Evolutionary conservation across 2,888 invertebrate genomes (phyloP), one percentile per base, ranked within the genome.

Genomic region (Pterostichus niger): DNA sequence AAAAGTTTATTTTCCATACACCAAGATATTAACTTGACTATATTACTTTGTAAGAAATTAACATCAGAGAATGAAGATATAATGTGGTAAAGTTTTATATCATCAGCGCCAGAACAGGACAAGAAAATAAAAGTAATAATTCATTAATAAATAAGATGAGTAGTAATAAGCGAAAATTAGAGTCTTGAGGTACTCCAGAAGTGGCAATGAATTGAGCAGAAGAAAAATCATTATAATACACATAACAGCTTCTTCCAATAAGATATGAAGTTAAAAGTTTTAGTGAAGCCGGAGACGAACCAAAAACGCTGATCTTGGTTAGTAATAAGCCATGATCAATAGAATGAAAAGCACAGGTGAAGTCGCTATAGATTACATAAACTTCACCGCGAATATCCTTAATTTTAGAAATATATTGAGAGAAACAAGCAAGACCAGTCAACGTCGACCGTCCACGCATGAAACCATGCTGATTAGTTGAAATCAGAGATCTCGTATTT

Each of bases 121-220:
- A 61, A 7, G 61, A 31, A 31, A 33, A 54, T 9, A 15, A 54
- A 15, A n/a, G 15, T 1, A 54, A 17, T 3, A 54, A n/a, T n/a
- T 54, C 54, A 54, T 54, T 54, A 15, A 54, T 54, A 5, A 54
- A 54, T 7, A 54, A 17, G 7, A 54, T n/a, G 9, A 54, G 13
- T n/a, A 54, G 9, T 3, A 54, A n/a, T 1, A 31, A 35, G 7
- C 40, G 35, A 10, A 64, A 13, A 40, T 64, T 64, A 4, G 40
- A 64, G 13, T n/a, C 61, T 33, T 61, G 61, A 1, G 61, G 31
- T 2, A 64, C 40, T 6, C 64, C 64, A 35, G 64, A 64, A 35
- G 64, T n/a, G 11, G 64, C n/a, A 35, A 6, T 33, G 40, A 64
- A 64, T 35, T 40, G 3, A 33, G 6, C 35, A 2, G 64, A 64